A percentile compares a stretch with the other conserved stretches of the same genome.
phyloP scores from a whole-genome alignment of 2,797 vertebrate species.

The Macropodus opercularis region DNA sequence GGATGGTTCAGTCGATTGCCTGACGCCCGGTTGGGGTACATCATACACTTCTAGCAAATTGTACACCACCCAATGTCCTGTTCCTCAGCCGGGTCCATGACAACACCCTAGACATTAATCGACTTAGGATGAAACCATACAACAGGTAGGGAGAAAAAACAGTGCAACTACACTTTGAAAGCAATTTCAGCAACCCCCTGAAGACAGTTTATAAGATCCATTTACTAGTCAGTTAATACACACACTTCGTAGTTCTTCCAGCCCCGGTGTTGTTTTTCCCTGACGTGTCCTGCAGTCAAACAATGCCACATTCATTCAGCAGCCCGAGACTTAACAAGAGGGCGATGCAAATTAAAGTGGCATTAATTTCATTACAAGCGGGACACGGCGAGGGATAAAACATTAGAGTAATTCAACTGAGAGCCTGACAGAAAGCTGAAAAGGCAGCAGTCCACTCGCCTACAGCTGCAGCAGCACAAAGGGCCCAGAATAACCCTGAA shows the following conservation, averaged over 20 bases:
- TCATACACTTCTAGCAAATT: slow-evolving; percentile 13
- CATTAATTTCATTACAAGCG: slow-evolving; percentile 72
- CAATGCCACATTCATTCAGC: slow-evolving; percentile 61
- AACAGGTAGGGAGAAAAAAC: slow-evolving; percentile 1
- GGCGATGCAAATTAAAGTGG: slow-evolving; percentile 72
- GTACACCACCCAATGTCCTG: not conserved
- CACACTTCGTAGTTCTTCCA: slow-evolving; percentile 22
- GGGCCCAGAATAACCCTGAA: slow-evolving; percentile 45
- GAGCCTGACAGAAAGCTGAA: slow-evolving; percentile 58
- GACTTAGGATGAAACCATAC: slow-evolving; percentile 29
- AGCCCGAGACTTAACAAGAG: slow-evolving; percentile 58
- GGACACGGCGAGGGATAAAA: slow-evolving; percentile 51
- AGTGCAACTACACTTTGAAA: slow-evolving; percentile 21
- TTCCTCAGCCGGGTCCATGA: slow-evolving; percentile 5
- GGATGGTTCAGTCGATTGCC: slow-evolving; percentile 49
- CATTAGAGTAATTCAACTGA: slow-evolving; percentile 61
- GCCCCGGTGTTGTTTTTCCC: slow-evolving; percentile 41
- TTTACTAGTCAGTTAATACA: slow-evolving; percentile 41
- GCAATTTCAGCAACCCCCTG: slow-evolving; percentile 25
- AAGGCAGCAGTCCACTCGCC: slow-evolving; percentile 50
- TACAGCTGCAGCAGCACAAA: slow-evolving; percentile 57
- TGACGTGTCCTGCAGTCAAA: slow-evolving; percentile 61
- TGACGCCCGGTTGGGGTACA: slow-evolving; percentile 27
- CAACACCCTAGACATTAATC: slow-evolving; percentile 21
- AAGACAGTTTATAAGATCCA: slow-evolving; percentile 24